Evolutionary conservation across 2,113 vertebrate species (phyloP), one percentile per base, ranked within the genome.

Genomic region (Gnathonemus echidnorhynchus): DNA sequence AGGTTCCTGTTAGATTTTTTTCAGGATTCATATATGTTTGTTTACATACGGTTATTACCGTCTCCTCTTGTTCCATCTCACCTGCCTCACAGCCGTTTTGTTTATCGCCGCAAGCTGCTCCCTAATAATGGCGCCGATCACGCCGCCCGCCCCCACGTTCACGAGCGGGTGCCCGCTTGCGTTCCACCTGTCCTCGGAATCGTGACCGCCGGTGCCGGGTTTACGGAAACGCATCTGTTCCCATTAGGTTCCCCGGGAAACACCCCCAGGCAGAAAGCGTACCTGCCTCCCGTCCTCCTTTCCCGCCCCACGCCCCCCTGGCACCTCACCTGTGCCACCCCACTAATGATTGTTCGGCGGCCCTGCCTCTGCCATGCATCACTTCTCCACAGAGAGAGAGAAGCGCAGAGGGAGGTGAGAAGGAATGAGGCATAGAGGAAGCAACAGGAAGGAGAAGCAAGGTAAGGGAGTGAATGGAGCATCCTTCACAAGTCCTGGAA

Each of bases 271-370:
- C n/a, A 24, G 50, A 56, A 35, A 35, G 27, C 86, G 2, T 53
- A 17, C 15, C 86, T 19, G 50, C 45, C 50, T 87, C 31, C 86
- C 17, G n/a, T 56, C n/a, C 86, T 48, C 48, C 86, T 53, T 56
- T 56, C 49, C 49, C 24, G 8, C 19, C 84, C 24, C n/a, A 42
- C 46, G 2, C 48, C 84, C 48, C 15, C 17, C 11, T 42, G 86
- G 11, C 27, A 19, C 24, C 86, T 87, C 50, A 39, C 86, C 50
- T 87, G 86, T 49, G 50, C 86, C 49, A 31, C 86, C 50, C 31
- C n/a, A 5, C 86, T 87, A 87, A 87, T 87, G 86, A 87, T 39
- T 87, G 86, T 87, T 87, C 86, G 39, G 27, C 50, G 3, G 48
- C 11, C 86, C 86, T 35, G 24, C 13, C 50, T 87, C 17, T 56